Base-by-base conservation (phyloP, 1,140 invertebrate species). In the Rhysida immarginata region DNA sequence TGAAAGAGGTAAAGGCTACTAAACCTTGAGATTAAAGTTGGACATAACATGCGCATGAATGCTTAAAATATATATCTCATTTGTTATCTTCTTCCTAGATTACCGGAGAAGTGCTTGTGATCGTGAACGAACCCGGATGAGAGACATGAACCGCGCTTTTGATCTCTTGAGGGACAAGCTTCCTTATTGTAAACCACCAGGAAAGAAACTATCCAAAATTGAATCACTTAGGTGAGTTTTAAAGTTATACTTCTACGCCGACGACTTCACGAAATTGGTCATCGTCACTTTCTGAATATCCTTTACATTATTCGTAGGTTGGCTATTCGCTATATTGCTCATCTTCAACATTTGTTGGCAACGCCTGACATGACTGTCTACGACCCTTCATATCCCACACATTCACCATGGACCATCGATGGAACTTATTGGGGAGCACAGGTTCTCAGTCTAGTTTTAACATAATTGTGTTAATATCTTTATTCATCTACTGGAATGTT, bases 131-230 rank as follows among this genome's bases (percentile, higher is more conserved):
- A 87, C 84, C 0, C 70, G 87, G 29, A 90, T 91, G 87, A 73
- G 83, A 1, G 86, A 90, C 60, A 90, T 91, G 87, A 91, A 91
- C 67, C 75, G 79, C 43, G 87, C 87, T 0, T 91, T 87, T 63
- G 86, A 90, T 62, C 65, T 81, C 25, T 69, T 91, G 20, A 74
- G 87, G 41, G 81, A 83, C 24, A 81, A 83, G 65, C 68, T 91
- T 50, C 86, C 87, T 1, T 78, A 80, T 41, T 81, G 78, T 45
- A 88, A 88, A 64, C 85, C 85, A 0, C 82, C 83, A 8, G 87
- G 87, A n/a, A 90, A 89, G 66, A 89, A 88, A 67, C 78, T 88
- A 59, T 87, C 85, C 1, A 89, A 90, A 71, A 89, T 90, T 56
- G 87, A 90, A 65, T 85, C 82, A 25, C 71, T 89, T 1, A 78